Evolutionary conservation across 2,888 invertebrate genomes (phyloP), one percentile per base, ranked within the genome.

Genomic region (Eupelmus urozonus): DNA sequence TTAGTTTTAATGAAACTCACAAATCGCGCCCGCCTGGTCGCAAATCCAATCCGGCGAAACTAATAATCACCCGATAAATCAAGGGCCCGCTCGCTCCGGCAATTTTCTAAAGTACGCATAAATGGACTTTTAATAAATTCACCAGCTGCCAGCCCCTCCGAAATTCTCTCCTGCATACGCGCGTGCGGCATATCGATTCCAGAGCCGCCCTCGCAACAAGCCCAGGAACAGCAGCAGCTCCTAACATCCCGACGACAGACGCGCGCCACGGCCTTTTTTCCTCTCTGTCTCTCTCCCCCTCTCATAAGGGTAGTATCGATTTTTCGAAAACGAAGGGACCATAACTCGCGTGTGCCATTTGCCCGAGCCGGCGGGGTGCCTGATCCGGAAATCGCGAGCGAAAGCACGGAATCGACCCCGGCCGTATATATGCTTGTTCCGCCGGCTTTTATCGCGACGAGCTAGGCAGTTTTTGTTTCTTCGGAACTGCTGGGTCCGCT

Each of bases 381-480:
- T 51, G 76, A 79, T 79, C 79, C 79, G 79, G 79, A 79, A 80
- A 80, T 80, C 80, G 80, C 80, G 71, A 74, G 71, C 71, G 66
- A 70, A 74, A 70, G 80, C 80, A 77, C 77, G 77, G 57, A 74
- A 63, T 72, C 16, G 9, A 34, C 5, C 9, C 3, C 34, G 9
- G 34, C 9, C 3, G 34, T 34, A 27, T 62, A 34, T 62, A 34
- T 18, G 11, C 42, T 1, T 57, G 11, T 57, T 27, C 2, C 27
- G 13, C 7, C 57, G 1, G 9, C 18, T 27, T 7, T 25, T 25
- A 49, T 49, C 49, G 49, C 49, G 4, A 34, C 34, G 34, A 34
- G 34, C 9, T 5, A 34, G 9, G 9, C 34, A 5, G 3, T 34
- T 9, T 34, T 34, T 9, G 3, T 34, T 34, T 34, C 9, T 9